A percentile compares a stretch with the other conserved stretches of the same genome.
phyloP scores from a whole-genome alignment of 92 coral and sea anemone genomes.

The Phenganax stokvisi region DNA sequence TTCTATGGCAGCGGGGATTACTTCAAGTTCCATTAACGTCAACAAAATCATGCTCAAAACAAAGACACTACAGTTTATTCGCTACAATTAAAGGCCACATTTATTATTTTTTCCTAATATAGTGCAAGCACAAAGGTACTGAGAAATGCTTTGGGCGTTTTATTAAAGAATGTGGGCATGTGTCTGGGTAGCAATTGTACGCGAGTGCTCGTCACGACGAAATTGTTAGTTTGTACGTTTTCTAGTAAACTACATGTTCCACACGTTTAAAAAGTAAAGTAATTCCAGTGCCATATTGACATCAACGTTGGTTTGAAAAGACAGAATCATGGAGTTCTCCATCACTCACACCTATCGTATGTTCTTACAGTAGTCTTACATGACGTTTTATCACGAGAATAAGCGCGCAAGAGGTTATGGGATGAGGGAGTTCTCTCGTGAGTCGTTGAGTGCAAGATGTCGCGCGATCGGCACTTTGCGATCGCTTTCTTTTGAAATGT shows the following conservation, averaged over 20 bases:
- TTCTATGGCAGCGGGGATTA: constrained; percentile 42
- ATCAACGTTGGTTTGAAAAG: too few species aligned
- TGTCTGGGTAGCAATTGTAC: constrained; percentile 7
- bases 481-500: too few species aligned
- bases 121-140: background rate
- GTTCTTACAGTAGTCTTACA: too few species aligned
- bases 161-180: background rate
- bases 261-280: background rate
- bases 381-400: too few species aligned
- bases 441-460: too few species aligned
- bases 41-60: constrained; percentile 3
- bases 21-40: background rate
- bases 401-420: too few species aligned
- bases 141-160: background rate
- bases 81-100: background rate
- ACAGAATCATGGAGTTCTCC: too few species aligned
- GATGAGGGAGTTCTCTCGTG: too few species aligned
- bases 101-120: background rate
- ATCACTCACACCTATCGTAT: too few species aligned
- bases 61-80: background rate
- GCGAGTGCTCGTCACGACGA: background rate
- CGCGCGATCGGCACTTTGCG: too few species aligned
- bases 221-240: background rate
- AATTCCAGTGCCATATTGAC: too few species aligned
- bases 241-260: background rate